A percentile compares a stretch with the other conserved stretches of the same genome.
phyloP scores from a whole-genome alignment of 1,140 invertebrate species.

The Musca vetustissima region DNA sequence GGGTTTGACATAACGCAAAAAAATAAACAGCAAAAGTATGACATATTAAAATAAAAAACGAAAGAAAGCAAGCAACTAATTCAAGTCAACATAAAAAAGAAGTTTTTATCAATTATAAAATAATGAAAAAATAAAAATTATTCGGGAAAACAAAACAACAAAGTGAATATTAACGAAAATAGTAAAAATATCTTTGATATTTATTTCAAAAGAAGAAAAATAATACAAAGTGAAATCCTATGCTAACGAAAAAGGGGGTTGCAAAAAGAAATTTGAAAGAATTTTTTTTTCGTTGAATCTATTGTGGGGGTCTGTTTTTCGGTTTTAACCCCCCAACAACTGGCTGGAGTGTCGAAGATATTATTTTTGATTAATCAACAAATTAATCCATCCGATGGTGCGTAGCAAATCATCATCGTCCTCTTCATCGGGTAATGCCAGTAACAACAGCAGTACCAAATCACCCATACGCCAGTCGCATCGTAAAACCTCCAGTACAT shows the following conservation, averaged over 20 bases:
- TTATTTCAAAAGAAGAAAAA: no score
- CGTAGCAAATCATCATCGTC: constrained; percentile 52
- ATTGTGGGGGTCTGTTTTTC: constrained; percentile 6
- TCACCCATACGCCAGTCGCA: constrained; percentile 45
- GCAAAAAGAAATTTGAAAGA: constrained; percentile 11
- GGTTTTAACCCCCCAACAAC: neutral
- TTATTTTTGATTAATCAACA: neutral
- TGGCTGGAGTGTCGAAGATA: neutral
- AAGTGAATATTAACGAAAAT: no score
- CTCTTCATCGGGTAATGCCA: constrained; percentile 32
- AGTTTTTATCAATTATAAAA: no score
- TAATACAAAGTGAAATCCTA: no score
- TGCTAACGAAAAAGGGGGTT: neutral
- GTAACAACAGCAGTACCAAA: constrained; percentile 49
- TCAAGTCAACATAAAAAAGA: no score
- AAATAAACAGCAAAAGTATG: no score
- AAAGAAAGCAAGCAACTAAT: no score
- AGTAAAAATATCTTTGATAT: no score
- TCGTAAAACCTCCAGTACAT: constrained; percentile 43
- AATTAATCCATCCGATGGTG: constrained; percentile 45
- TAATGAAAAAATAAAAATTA: no score
- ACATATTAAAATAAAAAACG: no score
- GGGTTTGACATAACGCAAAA: no score
- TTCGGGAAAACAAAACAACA: no score
- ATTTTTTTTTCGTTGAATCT: neutral